phyloP scores from a whole-genome alignment of 2,113 vertebrate species.

The Nanorana parkeri region DNA sequence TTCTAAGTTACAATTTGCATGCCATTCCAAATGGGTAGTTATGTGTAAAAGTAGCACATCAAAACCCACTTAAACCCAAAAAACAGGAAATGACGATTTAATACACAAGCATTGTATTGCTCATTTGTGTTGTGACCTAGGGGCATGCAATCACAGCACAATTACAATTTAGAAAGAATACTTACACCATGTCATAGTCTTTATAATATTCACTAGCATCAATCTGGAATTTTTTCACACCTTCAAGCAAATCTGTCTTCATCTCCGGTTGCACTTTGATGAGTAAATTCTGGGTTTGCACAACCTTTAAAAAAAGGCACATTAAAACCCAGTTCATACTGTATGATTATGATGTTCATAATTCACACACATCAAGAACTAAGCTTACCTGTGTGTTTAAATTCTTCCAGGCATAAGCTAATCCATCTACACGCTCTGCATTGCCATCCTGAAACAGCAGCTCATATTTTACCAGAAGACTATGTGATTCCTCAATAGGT shows the following conservation, averaged over 20 bases:
- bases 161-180: conserved; percentile 26
- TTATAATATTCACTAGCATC: conserved; percentile 69
- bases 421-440: conserved; percentile 77
- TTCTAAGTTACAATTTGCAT: too few species aligned
- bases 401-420: conserved; percentile 81
- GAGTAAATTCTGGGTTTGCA: conserved; percentile 75
- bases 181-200: conserved; percentile 76
- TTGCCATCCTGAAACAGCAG: conserved; percentile 76
- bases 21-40: too few species aligned
- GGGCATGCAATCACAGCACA: too few species aligned
- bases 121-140: too few species aligned
- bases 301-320: conserved; percentile 67
- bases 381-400: conserved; percentile 73
- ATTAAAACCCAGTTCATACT: too few species aligned
- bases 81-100: too few species aligned
- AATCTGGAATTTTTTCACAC: conserved; percentile 72
- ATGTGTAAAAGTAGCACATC: too few species aligned
- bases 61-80: too few species aligned
- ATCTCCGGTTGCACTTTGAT: conserved; percentile 75
- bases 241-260: conserved; percentile 76
- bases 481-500: conserved; percentile 80
- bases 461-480: conserved; percentile 76
- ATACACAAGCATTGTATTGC: too few species aligned
- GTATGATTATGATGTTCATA: not conserved
- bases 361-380: not conserved